Evolutionary conservation across 2,113 vertebrate species (phyloP).

Genomic region (Cromileptes altivelis): DNA sequence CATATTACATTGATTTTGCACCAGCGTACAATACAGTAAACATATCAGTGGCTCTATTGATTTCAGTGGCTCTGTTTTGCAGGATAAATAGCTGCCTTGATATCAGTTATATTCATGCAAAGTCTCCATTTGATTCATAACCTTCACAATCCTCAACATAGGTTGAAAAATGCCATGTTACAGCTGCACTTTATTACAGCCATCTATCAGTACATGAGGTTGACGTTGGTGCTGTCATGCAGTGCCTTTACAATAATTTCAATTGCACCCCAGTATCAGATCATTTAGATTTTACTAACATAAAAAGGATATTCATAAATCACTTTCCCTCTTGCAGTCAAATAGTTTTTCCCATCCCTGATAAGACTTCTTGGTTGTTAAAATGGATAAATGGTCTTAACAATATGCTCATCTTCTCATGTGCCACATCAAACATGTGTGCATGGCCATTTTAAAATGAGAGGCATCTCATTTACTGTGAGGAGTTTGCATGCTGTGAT

Average conservation of each 20-base stretch:
- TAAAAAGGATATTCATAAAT: constrained; percentile 55
- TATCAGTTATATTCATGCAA: constrained; percentile 31
- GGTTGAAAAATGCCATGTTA: constrained; percentile 31
- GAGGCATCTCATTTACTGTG: constrained; percentile 56
- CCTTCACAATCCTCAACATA: constrained; percentile 29
- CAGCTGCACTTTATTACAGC: constrained; percentile 55
- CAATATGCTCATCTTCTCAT: constrained; percentile 52
- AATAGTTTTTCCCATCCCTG: constrained; percentile 23
- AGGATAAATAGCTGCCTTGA: constrained; percentile 49
- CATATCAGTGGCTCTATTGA: constrained; percentile 50
- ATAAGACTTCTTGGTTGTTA: constrained; percentile 51
- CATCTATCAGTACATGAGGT: constrained; percentile 56
- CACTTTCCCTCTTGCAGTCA: constrained; percentile 19
- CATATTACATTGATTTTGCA: constrained; percentile 63
- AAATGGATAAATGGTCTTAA: constrained; percentile 49
- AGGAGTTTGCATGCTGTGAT: constrained; percentile 54
- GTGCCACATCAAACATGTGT: constrained; percentile 40
- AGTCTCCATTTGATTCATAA: constrained; percentile 33
- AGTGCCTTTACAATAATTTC: constrained; percentile 48
- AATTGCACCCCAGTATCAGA: constrained; percentile 40
- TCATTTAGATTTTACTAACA: constrained; percentile 53
- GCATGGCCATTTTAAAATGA: constrained; percentile 44
- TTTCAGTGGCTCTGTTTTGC: constrained; percentile 36
- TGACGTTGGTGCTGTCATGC: constrained; percentile 35
- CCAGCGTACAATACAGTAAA: constrained; percentile 48